Conservation (phyloP, 2,113 vertebrate species). For the Hippocampus mohnikei region DNA sequence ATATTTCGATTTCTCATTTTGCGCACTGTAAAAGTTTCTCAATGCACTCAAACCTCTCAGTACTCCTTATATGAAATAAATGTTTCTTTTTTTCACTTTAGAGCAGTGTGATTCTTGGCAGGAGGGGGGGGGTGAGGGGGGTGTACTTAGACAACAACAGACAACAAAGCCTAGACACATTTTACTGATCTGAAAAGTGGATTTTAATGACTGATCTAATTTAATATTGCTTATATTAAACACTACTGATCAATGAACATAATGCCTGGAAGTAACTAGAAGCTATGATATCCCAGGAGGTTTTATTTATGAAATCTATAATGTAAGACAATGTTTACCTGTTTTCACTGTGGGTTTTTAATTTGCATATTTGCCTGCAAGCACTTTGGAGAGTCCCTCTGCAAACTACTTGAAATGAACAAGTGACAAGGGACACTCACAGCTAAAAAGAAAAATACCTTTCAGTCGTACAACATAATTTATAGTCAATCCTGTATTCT, state of each 20-base stretch:
- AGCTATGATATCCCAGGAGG: constrained; percentile 21
- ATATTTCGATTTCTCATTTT: constrained; percentile 31
- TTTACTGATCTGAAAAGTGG: no score
- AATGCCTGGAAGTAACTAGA: neutral
- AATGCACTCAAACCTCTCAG: constrained; percentile 7
- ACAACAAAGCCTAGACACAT: no score
- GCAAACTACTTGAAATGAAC: constrained; percentile 21
- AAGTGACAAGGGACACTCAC: neutral
- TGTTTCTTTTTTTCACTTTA: neutral
- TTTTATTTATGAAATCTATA: constrained; percentile 40
- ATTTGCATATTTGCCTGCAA: constrained; percentile 35
- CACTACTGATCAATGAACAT: neutral
- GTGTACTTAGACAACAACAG: no score
- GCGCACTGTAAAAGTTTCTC: constrained; percentile 40
- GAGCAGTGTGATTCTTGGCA: no score
- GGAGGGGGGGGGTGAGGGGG: no score
- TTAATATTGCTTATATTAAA: no score
- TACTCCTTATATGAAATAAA: neutral
- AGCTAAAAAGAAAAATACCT: neutral
- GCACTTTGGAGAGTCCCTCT: constrained; percentile 22
- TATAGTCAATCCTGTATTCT: no score
- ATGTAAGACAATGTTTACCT: constrained; percentile 21
- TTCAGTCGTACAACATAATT: neutral
- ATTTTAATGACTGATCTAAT: neutral
- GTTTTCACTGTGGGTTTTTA: constrained; percentile 29